Base-by-base conservation (phyloP, 1,140 invertebrate species). In the Drosophila sulfurigaster region DNA sequence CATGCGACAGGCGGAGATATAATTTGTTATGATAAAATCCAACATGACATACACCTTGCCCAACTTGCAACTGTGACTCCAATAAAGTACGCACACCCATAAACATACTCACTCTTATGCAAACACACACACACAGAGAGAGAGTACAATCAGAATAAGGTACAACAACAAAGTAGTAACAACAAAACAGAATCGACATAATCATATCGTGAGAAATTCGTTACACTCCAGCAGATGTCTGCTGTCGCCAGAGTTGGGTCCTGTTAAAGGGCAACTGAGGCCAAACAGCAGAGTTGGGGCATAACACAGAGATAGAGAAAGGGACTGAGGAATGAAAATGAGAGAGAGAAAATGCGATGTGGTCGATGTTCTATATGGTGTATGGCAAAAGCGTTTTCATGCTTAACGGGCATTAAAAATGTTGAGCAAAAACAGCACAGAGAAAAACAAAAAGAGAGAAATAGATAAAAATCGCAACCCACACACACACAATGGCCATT, bases 121-220 rank as follows among this genome's bases (percentile, higher is more conserved):
- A 66, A 13, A 52, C 57, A 60, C 57, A 60, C 41, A 74, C 13
- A 58, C 16, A 52, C n/a, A 38, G 10, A 41, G 3, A 41, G 3
- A 25, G 20, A 25, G 3, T 25, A 72, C 46, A 65, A 58, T 52
- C 41, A 41, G n/a, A 67, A 69, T 60, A 49, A 59, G 57, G 45
- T 13, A 32, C 28, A 54, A 64, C 60, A 75, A 76, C 72, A 87
- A 52, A 73, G 72, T 78, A 82, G 80, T 65, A 73, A 80, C 80
- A 82, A 82, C 60, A 52, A 54, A 83, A 81, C 67, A 81, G 59
- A 76, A 89, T 82, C 83, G 87, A 88, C 82, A 91, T 91, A 91
- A 91, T 91, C 90, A 92, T 87, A 81, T 70, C 90, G 91, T 91
- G 90, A 70, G 90, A 91, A 91, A 91, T 92, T 91, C 87, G 81